Conservation (phyloP, 2,888 invertebrate genomes). For the Amorpha juglandis region DNA sequence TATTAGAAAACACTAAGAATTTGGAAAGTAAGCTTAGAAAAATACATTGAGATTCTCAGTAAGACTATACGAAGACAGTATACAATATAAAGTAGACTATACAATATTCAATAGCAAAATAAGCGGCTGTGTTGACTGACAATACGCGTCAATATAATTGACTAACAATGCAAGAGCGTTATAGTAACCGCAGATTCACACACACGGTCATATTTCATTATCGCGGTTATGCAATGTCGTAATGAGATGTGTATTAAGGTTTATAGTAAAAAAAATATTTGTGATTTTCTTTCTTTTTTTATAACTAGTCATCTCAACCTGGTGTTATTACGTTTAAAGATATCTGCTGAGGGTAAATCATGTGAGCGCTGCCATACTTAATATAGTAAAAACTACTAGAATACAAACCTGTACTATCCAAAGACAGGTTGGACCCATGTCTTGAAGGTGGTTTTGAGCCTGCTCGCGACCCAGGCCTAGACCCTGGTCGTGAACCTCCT, state of each 20-base stretch:
- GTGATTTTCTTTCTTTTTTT: neutral
- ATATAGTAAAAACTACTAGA: neutral
- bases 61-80: too few species aligned
- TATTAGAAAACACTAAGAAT: too few species aligned
- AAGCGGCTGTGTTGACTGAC: neutral
- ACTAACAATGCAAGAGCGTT: neutral
- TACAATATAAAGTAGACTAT: too few species aligned
- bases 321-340: too few species aligned
- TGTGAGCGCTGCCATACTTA: too few species aligned
- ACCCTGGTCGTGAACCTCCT: slow-evolving; percentile 92
- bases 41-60: too few species aligned
- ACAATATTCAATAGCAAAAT: too few species aligned
- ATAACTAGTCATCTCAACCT: too few species aligned
- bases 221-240: neutral
- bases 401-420: slow-evolving; percentile 92
- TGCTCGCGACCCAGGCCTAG: slow-evolving; percentile 92
- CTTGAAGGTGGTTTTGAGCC: slow-evolving; percentile 97
- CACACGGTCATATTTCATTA: neutral
- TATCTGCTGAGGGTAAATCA: too few species aligned
- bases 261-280: neutral
- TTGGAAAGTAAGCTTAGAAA: too few species aligned
- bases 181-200: slow-evolving; percentile 7
- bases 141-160: neutral
- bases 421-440: slow-evolving; percentile 95
- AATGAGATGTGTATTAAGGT: neutral